A percentile compares a stretch with the other conserved stretches of the same genome.
Conservation (phyloP, 1,140 invertebrate species). For the Macrobrachium nipponense region DNA sequence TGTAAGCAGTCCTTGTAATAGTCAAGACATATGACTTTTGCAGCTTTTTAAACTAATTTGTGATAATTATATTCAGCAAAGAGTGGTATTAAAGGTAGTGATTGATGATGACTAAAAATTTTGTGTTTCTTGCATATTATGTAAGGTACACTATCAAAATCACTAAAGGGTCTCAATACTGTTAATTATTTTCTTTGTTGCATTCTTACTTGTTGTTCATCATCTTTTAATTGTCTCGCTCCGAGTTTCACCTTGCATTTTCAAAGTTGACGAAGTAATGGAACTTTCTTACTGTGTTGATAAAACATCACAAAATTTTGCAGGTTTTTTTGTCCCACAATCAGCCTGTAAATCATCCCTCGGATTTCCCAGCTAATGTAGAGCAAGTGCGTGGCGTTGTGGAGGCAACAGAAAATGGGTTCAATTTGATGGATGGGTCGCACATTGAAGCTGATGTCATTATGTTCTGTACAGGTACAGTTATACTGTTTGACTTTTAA, state of each 20-base stretch:
- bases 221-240: too few relatives aligned
- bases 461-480: slow-evolving; percentile 44
- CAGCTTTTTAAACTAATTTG: too few relatives aligned
- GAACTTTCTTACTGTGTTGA: neutral
- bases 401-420: slow-evolving; percentile 37
- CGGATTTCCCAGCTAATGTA: slow-evolving; percentile 43
- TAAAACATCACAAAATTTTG: neutral
- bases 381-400: slow-evolving; percentile 39
- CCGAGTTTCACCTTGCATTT: neutral
- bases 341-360: slow-evolving; percentile 30
- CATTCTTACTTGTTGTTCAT: too few relatives aligned
- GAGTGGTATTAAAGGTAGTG: too few relatives aligned
- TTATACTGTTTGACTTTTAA: neutral
- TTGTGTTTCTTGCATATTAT: too few relatives aligned
- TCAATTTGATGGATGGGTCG: slow-evolving; percentile 41
- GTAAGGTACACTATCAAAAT: too few relatives aligned
- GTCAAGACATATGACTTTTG: too few relatives aligned
- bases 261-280: neutral
- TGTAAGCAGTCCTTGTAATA: too few relatives aligned
- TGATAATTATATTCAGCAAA: too few relatives aligned
- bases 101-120: too few relatives aligned
- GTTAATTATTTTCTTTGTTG: too few relatives aligned
- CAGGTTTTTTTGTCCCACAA: slow-evolving; percentile 48
- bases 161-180: too few relatives aligned
- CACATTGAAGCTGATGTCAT: slow-evolving; percentile 44